Evolutionary conservation across 2,888 invertebrate genomes (phyloP), one percentile per base, ranked within the genome.

Genomic region (Chrysolina haemoptera): DNA sequence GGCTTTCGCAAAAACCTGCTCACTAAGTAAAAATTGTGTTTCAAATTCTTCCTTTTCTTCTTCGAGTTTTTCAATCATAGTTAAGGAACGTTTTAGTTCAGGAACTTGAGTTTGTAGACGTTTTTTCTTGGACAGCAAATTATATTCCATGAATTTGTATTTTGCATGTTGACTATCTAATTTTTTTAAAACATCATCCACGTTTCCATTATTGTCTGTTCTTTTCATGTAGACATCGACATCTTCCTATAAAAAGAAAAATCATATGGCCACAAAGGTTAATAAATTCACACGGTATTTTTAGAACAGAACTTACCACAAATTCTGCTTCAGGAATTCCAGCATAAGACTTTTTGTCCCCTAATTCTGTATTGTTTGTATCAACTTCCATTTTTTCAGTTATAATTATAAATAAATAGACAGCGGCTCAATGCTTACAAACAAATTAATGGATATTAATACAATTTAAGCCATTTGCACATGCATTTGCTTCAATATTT

Each of bases 131-230:
- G 96, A 94, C 69, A 93, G 91, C 79, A 99, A 90, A 87, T 97
- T 98, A 83, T 93, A 94, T 89, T 99, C 98, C 96, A 99, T 97
- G 86, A 97, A 96, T 89, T 98, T 98, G 88, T 98, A 98, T 90
- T 98, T 98, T 75, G 94, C 94, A 89, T 98, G 97, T 85, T 95
- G 95, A 85, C 98, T 98, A 86, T 99, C 98, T 74, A 98, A 89
- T 83, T 91, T 92, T 84, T 94, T 94, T 68, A 98, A 89, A 16
- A 97, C 97, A 86, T 93, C 93, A 83, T 98, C 97, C 2, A 95
- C 96, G 77, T 94, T 93, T 66, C 93, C 94, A 78, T 92, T 91
- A 85, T 97, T 96, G 84, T 96, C 97, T 16, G 94, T 90, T 82
- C 92, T 89, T 76, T 91, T 91, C 97, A 99, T 97, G 88, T 94